Percentiles rank a stretch among this genome's conserved stretches.
phyloP scores from a whole-genome alignment of 2,888 invertebrate species.

The Eurytoma adleriae region DNA sequence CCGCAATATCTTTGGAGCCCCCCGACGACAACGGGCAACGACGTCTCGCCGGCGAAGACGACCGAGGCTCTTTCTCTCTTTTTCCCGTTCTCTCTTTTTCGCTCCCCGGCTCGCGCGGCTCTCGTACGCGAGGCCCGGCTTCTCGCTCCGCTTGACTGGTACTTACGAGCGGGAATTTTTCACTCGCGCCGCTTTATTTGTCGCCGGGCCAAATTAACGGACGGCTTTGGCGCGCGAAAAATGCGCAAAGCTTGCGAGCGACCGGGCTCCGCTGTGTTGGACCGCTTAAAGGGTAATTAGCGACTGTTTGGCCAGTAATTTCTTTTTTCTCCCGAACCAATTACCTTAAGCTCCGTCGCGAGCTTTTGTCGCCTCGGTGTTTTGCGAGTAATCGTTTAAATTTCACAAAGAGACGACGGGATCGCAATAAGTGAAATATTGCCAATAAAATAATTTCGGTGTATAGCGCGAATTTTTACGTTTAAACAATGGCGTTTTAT shows the following conservation, averaged over 20 bases:
- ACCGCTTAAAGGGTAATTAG: background rate
- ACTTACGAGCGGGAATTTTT: constrained; percentile 48
- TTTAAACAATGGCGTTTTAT: no score
- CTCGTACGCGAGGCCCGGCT: background rate
- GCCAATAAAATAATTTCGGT: no score
- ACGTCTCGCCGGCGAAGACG: constrained; percentile 10
- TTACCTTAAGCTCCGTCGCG: background rate
- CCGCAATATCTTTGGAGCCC: constrained; percentile 48
- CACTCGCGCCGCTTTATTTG: constrained; percentile 41
- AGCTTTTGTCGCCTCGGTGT: no score
- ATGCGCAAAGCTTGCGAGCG: background rate
- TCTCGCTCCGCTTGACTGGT: constrained; percentile 22
- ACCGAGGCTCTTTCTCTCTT: constrained; percentile 16
- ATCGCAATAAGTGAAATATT: no score
- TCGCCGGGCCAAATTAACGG: constrained; percentile 38
- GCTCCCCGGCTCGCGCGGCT: constrained; percentile 8
- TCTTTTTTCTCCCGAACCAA: background rate
- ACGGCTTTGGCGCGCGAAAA: background rate
- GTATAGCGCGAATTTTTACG: no score
- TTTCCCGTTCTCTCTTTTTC: constrained; percentile 29
- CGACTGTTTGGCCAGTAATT: background rate
- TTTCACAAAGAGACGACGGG: no score
- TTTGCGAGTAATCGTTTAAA: no score
- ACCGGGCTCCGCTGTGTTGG: background rate
- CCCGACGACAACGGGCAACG: constrained; percentile 15